Conservation (phyloP, 2,888 invertebrate genomes). For the Meteorus cinctellus region DNA sequence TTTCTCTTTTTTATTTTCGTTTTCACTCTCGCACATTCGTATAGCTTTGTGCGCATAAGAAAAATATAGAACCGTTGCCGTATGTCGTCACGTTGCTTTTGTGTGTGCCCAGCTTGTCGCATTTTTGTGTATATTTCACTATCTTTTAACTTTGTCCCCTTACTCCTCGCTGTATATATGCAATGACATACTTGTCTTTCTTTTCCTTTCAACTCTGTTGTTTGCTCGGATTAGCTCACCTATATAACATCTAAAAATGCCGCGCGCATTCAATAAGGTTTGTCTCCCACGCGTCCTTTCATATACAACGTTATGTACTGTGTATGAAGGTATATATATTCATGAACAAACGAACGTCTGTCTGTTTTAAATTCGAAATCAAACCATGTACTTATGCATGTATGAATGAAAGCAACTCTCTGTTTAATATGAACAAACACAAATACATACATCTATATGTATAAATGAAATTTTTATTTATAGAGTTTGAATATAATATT, state of each 20-base stretch:
- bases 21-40: slow-evolving; percentile 29
- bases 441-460: background rate
- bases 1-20: slow-evolving; percentile 13
- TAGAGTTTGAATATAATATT: slow-evolving; percentile 2
- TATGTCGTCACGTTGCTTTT: slow-evolving; percentile 55
- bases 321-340: slow-evolving; percentile 9
- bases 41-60: slow-evolving; percentile 30
- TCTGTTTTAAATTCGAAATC: slow-evolving; percentile 23
- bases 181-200: slow-evolving; percentile 38
- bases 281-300: slow-evolving; percentile 38
- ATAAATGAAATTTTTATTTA: slow-evolving; percentile 12
- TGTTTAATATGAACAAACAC: slow-evolving; percentile 22
- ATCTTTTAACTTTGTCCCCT: slow-evolving; percentile 49
- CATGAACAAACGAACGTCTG: slow-evolving; percentile 20
- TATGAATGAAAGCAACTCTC: slow-evolving; percentile 14
- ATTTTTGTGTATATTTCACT: slow-evolving; percentile 63
- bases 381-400: background rate
- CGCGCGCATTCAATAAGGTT: slow-evolving; percentile 43
- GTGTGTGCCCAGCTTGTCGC: slow-evolving; percentile 69
- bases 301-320: background rate
- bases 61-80: slow-evolving; percentile 31
- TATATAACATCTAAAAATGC: slow-evolving; percentile 55
- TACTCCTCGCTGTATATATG: slow-evolving; percentile 25
- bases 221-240: slow-evolving; percentile 65
- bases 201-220: slow-evolving; percentile 55